A percentile compares a stretch with the other conserved stretches of the same genome.
These are phyloP conservation scores for Torymus aiolomorphi DNA, from an alignment of 2,888 invertebrate genomes.

Conservation along the genomic window DNA sequence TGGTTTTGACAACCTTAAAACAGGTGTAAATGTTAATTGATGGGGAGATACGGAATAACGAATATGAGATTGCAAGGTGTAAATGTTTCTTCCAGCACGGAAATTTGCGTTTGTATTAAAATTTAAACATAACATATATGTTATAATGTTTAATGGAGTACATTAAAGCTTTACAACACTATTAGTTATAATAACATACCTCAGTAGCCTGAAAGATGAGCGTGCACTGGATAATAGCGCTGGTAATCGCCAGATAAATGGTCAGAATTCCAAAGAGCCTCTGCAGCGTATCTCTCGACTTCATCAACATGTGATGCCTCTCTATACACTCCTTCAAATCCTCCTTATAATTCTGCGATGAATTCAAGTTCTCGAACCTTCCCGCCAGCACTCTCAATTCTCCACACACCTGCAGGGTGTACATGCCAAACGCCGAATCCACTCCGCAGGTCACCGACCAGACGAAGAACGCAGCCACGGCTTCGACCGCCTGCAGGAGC, in stretches of 20 bases:
- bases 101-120: too few relatives aligned
- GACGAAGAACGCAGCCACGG: not conserved
- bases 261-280: conserved; percentile 62
- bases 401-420: conserved; percentile 1
- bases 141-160: too few relatives aligned
- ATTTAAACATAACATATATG: too few relatives aligned
- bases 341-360: not conserved
- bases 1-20: not conserved
- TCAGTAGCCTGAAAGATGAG: conserved; percentile 61
- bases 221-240: conserved; percentile 62
- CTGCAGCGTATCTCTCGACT: conserved; percentile 58
- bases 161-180: too few relatives aligned
- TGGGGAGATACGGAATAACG: not conserved
- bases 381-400: not conserved
- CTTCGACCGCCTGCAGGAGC: not conserved
- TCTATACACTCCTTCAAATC: conserved; percentile 43
- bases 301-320: conserved; percentile 55
- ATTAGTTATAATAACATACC: not conserved
- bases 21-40: not conserved
- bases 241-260: conserved; percentile 60
- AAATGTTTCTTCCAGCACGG: too few relatives aligned
- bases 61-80: not conserved
- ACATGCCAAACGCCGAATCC: not conserved
- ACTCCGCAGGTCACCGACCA: conserved; percentile 2
- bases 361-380: not conserved